Base-by-base conservation (phyloP, 2,113 vertebrate species). In the Uria aalge region DNA sequence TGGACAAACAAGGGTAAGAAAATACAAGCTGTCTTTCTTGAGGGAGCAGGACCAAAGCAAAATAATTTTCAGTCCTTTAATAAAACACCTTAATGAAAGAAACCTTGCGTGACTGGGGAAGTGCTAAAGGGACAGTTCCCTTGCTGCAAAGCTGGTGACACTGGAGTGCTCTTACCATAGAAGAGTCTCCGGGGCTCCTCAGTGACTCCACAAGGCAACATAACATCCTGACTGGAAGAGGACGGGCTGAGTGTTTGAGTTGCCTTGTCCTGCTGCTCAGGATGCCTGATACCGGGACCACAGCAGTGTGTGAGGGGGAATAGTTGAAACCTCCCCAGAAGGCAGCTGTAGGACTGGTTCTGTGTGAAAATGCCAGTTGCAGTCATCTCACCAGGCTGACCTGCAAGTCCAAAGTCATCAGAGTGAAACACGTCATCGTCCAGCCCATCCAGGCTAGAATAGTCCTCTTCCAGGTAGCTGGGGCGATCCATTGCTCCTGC, bases 371-470 rank as follows among this genome's bases (percentile, higher is more conserved):
- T 97, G 96, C 98, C 97, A 82, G 98, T 96, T 92, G 98, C 98
- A 85, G 97, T 98, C 98, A 98, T 96, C 93, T 97, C 97, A 95
- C 98, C 94, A 32, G 98, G 96, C 95, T 98, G 98, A 91, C 97
- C 94, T 92, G 97, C 96, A 63, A 98, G 97, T 92, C 98, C 98
- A 96, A 97, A 98, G 47, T 98, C 98, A 96, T 99, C 98, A 56
- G 97, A 96, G 91, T 98, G 98, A 97, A 99, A 99, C 83, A 99
- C 98, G 77, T 99, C 98, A 94, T 99, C 98, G 79, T 99, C 98
- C 95, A 98, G 97, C 89, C 98, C 98, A 94, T 98, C 98, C 92
- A 97, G 88, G 87, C 94, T 96, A 90, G 96, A 97, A 94, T 97
- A 97, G 80, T 97, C 97, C 81, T 97, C 97, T 85, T 98, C 98